Evolutionary conservation across 2,797 vertebrate genomes (phyloP), one percentile per base, ranked within the genome.

Genomic region (Takifugu rubripes): DNA sequence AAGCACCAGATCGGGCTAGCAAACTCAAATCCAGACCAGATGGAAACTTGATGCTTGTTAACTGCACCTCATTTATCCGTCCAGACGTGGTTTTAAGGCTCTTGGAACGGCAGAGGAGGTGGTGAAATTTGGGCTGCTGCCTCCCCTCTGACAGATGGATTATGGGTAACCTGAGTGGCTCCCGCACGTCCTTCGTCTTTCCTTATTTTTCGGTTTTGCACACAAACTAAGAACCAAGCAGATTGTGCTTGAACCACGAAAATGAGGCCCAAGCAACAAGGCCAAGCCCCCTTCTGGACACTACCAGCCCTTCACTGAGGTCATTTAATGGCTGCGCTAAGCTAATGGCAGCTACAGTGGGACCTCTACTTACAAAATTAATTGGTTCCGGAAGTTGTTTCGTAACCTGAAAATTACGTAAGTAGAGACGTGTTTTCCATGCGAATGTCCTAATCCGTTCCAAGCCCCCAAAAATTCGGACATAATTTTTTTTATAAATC

Each of bases 121-220:
- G 3, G 14, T 24, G 44, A 25, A 47, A 9, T 27, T 29, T 33
- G 27, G 50, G 51, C 12, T 42, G 36, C 46, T 21, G 52, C 44
- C 45, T 15, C 21, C 21, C 21, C 50, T 16, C 46, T 48, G 52
- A 49, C 70, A 67, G 60, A 60, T 68, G 70, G 65, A 53, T 64
- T 61, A 64, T 61, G 65, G 61, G 49, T 61, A 64, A 68, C 61
- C 50, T 27, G 45, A 42, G 53, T 16, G 21, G 6, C 51, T 58
- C 47, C 25, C 31, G 0, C 6, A 52, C 1, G 55, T 67, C 59
- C 59, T 49, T 24, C 26, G 21, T 21, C 21, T 21, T 21, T 21
- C 21, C 21, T 21, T 21, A 21, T 21, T 21, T 21, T 21, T 21
- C 21, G 21, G 21, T 21, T 21, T 21, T 21, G 21, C 21, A 21